These are phyloP conservation scores for Teleogryllus oceanicus DNA, from an alignment of 2,888 invertebrate species.

Conservation along the genomic window DNA sequence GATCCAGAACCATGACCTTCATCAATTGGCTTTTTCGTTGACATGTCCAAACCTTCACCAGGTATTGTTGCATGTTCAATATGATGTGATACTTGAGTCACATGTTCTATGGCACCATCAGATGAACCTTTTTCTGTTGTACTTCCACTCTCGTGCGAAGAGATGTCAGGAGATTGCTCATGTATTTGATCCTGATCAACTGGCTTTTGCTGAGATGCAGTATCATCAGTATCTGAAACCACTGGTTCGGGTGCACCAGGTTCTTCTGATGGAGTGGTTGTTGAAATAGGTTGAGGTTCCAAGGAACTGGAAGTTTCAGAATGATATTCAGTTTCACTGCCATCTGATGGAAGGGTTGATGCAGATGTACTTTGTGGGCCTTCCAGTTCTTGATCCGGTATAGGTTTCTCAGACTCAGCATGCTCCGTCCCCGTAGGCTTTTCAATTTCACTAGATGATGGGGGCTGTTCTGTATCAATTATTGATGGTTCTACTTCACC, in stretches of 20 bases:
- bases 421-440: slow-evolving; percentile 24
- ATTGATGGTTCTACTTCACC: slow-evolving; percentile 27
- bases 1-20: background rate
- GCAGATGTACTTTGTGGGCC: no score
- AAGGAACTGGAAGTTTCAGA: no score
- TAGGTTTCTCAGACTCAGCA: background rate
- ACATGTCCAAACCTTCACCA: slow-evolving; percentile 4
- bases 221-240: slow-evolving; percentile 25
- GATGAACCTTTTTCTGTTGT: background rate
- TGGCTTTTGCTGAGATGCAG: slow-evolving; percentile 22
- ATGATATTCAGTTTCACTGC: no score
- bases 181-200: slow-evolving; percentile 27
- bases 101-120: background rate
- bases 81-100: background rate
- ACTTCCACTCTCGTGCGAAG: background rate
- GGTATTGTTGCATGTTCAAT: slow-evolving; percentile 22
- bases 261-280: background rate
- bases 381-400: slow-evolving; percentile 24
- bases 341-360: slow-evolving; percentile 27
- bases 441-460: background rate
- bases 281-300: no score
- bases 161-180: slow-evolving; percentile 28
- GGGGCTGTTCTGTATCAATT: slow-evolving; percentile 31
- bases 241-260: background rate
- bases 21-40: background rate